phyloP scores from a whole-genome alignment of 2,113 vertebrate species.

The Bucco capensis region DNA sequence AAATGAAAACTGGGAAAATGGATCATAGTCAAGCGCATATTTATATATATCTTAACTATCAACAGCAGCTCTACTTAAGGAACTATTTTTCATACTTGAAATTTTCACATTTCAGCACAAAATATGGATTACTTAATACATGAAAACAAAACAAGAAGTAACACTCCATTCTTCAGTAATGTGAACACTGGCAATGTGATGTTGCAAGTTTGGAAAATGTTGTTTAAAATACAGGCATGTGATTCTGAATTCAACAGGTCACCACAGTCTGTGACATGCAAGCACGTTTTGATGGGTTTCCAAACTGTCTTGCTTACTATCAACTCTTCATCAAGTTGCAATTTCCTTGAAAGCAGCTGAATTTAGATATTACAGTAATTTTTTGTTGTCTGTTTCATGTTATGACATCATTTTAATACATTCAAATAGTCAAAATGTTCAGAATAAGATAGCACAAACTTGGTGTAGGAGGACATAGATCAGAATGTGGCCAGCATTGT shows the following conservation, averaged over 20 bases:
- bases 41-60: neutral
- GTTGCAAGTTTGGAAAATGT: conserved; percentile 6
- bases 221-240: conserved; percentile 68
- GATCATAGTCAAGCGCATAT: neutral
- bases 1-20: neutral
- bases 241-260: conserved; percentile 46
- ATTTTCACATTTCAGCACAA: conserved; percentile 5
- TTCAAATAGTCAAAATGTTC: conserved; percentile 78
- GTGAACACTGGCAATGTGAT: conserved; percentile 30
- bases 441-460: conserved; percentile 68
- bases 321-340: conserved; percentile 55
- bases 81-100: conserved; percentile 20
- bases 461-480: conserved; percentile 69
- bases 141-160: neutral
- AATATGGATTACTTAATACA: neutral
- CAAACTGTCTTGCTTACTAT: conserved; percentile 24
- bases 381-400: conserved; percentile 37
- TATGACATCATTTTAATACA: conserved; percentile 69
- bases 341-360: conserved; percentile 65
- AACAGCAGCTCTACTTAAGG: conserved; percentile 7
- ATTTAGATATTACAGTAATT: conserved; percentile 61
- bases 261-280: conserved; percentile 46
- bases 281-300: conserved; percentile 38
- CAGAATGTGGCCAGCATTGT: conserved; percentile 71
- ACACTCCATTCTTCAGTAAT: neutral